phyloP scores from a whole-genome alignment of 1,140 invertebrate genomes.

The Hyphantria cunea region DNA sequence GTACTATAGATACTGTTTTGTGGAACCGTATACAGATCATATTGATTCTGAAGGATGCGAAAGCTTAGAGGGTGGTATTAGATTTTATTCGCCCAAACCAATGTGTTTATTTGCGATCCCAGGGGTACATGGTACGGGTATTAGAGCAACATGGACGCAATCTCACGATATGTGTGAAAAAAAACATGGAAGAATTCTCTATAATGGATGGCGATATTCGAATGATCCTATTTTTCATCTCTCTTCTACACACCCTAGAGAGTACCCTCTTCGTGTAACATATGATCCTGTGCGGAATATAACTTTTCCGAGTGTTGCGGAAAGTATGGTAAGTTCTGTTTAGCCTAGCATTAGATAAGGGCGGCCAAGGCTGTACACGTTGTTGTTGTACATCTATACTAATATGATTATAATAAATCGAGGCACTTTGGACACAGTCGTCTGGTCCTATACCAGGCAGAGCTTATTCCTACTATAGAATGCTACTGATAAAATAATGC shows the following conservation, averaged over 20 bases:
- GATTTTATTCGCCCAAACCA: slow-evolving; percentile 62
- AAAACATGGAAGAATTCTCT: slow-evolving; percentile 59
- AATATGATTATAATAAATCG: too few relatives aligned
- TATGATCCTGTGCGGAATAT: slow-evolving; percentile 47
- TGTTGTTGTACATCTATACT: too few relatives aligned
- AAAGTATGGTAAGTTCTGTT: slow-evolving; percentile 46
- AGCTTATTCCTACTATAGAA: too few relatives aligned
- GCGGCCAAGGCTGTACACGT: too few relatives aligned
- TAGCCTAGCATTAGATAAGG: too few relatives aligned
- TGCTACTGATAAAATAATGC: too few relatives aligned
- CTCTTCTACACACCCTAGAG: slow-evolving; percentile 32
- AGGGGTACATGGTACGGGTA: slow-evolving; percentile 47
- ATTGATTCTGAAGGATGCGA: slow-evolving; percentile 48
- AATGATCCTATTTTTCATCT: slow-evolving; percentile 58
- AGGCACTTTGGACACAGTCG: too few relatives aligned
- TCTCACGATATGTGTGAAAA: slow-evolving; percentile 61
- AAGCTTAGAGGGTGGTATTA: slow-evolving; percentile 44
- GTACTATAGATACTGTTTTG: slow-evolving; percentile 69
- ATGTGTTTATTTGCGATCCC: slow-evolving; percentile 54
- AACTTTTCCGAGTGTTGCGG: slow-evolving; percentile 47
- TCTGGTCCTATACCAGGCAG: too few relatives aligned
- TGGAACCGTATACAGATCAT: slow-evolving; percentile 56
- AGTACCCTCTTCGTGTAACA: slow-evolving; percentile 63
- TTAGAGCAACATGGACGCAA: slow-evolving; percentile 70
- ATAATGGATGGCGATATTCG: slow-evolving; percentile 69